These are phyloP conservation scores for Rhagophthalmus giganteus DNA, from an alignment of 2,888 invertebrate species.

Conservation along the genomic window DNA sequence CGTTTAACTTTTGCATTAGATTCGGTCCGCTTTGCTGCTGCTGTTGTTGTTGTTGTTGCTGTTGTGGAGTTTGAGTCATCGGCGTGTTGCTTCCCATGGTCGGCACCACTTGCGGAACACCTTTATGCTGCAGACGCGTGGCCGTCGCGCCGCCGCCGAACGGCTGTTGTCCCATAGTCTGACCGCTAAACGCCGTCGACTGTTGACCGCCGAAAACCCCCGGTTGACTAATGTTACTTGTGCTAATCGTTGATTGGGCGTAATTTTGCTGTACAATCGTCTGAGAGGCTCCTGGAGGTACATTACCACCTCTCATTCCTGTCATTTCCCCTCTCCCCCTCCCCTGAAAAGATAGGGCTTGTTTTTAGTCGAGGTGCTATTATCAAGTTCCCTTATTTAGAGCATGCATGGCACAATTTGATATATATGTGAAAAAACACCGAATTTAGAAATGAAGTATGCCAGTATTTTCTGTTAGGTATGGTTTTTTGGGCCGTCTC, in stretches of 20 bases:
- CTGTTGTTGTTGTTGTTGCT: constrained; percentile 53
- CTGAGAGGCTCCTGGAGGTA: constrained; percentile 33
- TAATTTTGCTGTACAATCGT: constrained; percentile 23
- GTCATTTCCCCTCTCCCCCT: constrained; percentile 65
- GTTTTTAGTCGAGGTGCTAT: constrained; percentile 6
- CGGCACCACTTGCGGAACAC: constrained; percentile 59
- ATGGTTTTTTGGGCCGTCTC: not conserved
- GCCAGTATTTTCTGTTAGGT: constrained; percentile 9
- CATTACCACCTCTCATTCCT: constrained; percentile 58
- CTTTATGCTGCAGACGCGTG: constrained; percentile 53
- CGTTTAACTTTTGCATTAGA: constrained; percentile 87
- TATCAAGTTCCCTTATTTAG: constrained; percentile 1
- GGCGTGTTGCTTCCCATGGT: constrained; percentile 52
- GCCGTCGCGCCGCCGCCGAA: constrained; percentile 25
- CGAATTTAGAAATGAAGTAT: constrained; percentile 8
- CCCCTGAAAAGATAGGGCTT: constrained; percentile 54
- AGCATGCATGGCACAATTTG: constrained; percentile 11
- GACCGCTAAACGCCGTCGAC: constrained; percentile 34
- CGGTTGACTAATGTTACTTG: constrained; percentile 20
- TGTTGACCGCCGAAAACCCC: constrained; percentile 29
- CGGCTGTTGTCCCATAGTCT: constrained; percentile 19
- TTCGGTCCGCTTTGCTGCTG: constrained; percentile 64
- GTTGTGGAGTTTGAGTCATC: constrained; percentile 53
- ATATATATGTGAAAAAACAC: not conserved
- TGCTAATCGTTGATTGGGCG: constrained; percentile 25